Evolutionary conservation across 2,113 vertebrate species (phyloP), one percentile per base, ranked within the genome.

Genomic region (Uropsilus gracilis): DNA sequence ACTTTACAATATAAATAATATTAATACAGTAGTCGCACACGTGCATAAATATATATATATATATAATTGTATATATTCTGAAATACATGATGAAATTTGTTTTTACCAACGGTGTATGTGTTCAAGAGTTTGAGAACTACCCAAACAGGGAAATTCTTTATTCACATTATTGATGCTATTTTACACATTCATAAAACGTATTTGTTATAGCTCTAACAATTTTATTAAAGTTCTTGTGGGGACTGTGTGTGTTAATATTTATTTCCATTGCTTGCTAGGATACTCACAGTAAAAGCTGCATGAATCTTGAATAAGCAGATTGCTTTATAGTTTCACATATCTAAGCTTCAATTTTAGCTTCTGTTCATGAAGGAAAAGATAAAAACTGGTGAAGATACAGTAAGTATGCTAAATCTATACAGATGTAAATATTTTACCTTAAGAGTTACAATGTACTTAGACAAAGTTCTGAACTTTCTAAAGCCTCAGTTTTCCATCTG

Each of bases 401-500:
- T 50, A 59, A 73, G 5, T 28, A 83, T 73, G 80, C 53, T 57
- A 66, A 89, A 42, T 72, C 18, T 16, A 90, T 63, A 88, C 8
- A 77, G 11, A 30, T 73, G 8, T 39, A 77, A 85, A 96, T 22
- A 82, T 73, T 80, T 90, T 71, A 85, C 46, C 34, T 72, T 1
- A 84, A 84, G 8, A 78, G 32, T 39, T 39, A 12, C 0, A 90
- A 55, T 39, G 14, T 26, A 66, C 20, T 91, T 81, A 30, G 57
- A 28, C 12, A 95, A 96, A 76, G 17, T 32, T 55, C 16, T 90
- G 57, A 96, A 48, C 34, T 80, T 81, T 39, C 30, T n/a, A 44
- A 83, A 71, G 34, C n/a, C n/a, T 86, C 72, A 34, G 3, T 34
- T 73, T 75, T 66, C 81, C 0, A 22, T 39, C 24, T 34, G 9